These are phyloP conservation scores for Indicator maculatus DNA, from an alignment of 2,113 vertebrate genomes.

Conservation along the genomic window DNA sequence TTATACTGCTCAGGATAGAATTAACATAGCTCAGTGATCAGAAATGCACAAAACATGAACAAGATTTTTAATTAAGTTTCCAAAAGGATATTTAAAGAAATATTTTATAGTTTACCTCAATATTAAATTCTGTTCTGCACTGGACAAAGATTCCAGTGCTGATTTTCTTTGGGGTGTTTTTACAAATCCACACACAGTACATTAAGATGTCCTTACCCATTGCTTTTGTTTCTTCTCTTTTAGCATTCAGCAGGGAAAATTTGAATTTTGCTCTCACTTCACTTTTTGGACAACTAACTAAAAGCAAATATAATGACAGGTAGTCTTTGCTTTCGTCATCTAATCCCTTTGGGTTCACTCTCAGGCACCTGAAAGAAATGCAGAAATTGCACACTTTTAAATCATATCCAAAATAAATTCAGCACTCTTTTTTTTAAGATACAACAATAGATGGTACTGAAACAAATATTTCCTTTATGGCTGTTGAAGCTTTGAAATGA, in stretches of 20 bases:
- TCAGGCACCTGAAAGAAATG: slow-evolving; percentile 88
- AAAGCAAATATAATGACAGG: slow-evolving; percentile 95
- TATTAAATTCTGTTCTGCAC: background rate
- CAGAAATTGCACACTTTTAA: slow-evolving; percentile 19
- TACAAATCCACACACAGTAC: background rate
- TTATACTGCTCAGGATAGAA: slow-evolving; percentile 5
- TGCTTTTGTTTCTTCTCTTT: slow-evolving; percentile 98
- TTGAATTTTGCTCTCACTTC: slow-evolving; percentile 99
- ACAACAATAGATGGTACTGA: background rate
- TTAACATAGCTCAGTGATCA: background rate
- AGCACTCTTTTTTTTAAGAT: background rate
- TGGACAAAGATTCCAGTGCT: background rate
- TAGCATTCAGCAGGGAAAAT: slow-evolving; percentile 96
- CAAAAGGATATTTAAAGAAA: background rate
- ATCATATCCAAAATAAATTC: background rate
- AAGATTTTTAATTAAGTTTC: background rate
- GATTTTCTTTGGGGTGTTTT: background rate
- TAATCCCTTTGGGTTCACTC: slow-evolving; percentile 98
- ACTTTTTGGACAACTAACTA: slow-evolving; percentile 99
- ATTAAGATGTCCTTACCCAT: slow-evolving; percentile 87
- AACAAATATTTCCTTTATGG: background rate
- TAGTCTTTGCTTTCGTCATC: slow-evolving; percentile 99
- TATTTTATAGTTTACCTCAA: background rate
- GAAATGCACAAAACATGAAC: background rate
- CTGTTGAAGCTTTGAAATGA: background rate